Percentiles rank a stretch among this genome's conserved stretches.
Evolutionary conservation across 2,797 vertebrate species (phyloP).

Genomic region (Pangasius krempfi): DNA sequence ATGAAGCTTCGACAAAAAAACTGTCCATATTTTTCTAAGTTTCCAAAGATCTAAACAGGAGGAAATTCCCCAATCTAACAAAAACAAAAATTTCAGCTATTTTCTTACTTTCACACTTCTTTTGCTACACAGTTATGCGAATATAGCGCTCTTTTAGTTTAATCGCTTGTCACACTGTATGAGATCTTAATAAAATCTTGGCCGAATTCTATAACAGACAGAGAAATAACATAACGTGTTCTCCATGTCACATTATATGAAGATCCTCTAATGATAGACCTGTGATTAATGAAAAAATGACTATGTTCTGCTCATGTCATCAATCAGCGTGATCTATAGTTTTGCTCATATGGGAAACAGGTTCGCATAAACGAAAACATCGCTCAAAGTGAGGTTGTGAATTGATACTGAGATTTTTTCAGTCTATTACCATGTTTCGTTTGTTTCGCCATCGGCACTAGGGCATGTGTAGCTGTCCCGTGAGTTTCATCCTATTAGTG

Average conservation of each 20-base stretch:
- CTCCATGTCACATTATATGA: neutral
- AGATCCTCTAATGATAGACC: neutral
- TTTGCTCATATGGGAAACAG: no score
- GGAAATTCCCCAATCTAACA: neutral
- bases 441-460: neutral
- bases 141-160: neutral
- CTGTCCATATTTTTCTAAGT: neutral
- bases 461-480: neutral
- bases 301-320: neutral
- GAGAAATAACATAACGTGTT: neutral
- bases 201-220: neutral
- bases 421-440: neutral
- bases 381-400: no score
- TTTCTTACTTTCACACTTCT: neutral
- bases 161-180: neutral
- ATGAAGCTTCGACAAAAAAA: neutral
- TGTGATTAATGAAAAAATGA: neutral
- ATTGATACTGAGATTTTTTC: no score
- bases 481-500: neutral
- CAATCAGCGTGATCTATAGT: neutral
- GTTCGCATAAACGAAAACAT: no score
- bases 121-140: neutral
- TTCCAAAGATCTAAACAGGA: neutral
- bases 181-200: neutral
- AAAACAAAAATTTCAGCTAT: neutral